phyloP scores from a whole-genome alignment of 2,797 vertebrate genomes.

The Clarias platycephalus region DNA sequence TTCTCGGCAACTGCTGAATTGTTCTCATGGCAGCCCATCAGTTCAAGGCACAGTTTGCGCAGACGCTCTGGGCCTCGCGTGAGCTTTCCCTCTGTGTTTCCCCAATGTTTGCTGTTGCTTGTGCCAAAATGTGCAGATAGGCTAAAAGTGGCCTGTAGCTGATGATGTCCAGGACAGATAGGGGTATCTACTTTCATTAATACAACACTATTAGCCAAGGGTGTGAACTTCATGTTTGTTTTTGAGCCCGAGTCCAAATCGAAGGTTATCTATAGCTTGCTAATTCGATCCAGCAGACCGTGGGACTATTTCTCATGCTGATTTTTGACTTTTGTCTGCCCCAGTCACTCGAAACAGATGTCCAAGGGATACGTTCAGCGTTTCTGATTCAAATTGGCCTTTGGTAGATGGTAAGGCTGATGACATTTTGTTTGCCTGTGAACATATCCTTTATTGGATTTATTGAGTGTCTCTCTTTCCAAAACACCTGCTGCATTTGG shows the following conservation, averaged over 20 bases:
- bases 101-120: constrained; percentile 65
- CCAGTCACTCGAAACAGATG: constrained; percentile 77
- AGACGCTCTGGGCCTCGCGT: constrained; percentile 64
- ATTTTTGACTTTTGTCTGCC: constrained; percentile 75
- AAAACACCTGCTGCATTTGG: constrained; percentile 67
- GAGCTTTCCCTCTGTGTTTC: constrained; percentile 55
- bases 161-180: constrained; percentile 70
- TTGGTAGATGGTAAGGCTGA: constrained; percentile 68
- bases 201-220: constrained; percentile 63
- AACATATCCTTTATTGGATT: constrained; percentile 72
- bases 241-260: constrained; percentile 64
- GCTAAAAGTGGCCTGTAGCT: constrained; percentile 65
- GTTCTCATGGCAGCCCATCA: constrained; percentile 67
- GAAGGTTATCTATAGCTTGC: constrained; percentile 74
- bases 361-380: constrained; percentile 66
- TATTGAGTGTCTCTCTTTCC: constrained; percentile 67
- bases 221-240: constrained; percentile 74
- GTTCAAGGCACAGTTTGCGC: constrained; percentile 55
- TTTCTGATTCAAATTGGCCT: constrained; percentile 69
- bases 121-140: constrained; percentile 66
- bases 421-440: constrained; percentile 76
- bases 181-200: constrained; percentile 70
- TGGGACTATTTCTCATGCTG: constrained; percentile 61
- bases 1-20: constrained; percentile 58
- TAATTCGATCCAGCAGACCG: constrained; percentile 75